Conservation (phyloP, 2,888 invertebrate species). For the Ochlodes sylvanus region DNA sequence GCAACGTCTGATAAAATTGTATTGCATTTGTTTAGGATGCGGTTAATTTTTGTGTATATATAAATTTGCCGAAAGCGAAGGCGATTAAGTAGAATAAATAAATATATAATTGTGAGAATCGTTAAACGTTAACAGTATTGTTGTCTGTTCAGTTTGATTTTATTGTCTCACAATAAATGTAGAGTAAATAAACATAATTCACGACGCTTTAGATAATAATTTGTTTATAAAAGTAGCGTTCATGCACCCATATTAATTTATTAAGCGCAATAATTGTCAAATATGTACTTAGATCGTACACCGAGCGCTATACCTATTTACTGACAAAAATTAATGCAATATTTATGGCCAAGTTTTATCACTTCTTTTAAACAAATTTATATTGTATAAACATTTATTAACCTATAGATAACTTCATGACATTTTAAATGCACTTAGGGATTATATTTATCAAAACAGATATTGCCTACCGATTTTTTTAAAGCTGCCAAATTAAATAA, state of each 20-base stretch:
- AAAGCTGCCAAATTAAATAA: too few relatives aligned
- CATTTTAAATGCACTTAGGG: too few relatives aligned
- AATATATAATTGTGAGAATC: too few relatives aligned
- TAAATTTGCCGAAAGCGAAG: too few relatives aligned
- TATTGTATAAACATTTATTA: slow-evolving; percentile 25
- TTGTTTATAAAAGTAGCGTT: slow-evolving; percentile 16
- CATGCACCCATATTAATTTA: slow-evolving; percentile 16
- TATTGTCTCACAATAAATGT: slow-evolving; percentile 9
- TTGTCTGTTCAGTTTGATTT: background rate
- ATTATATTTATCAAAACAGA: too few relatives aligned
- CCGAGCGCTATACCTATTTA: slow-evolving; percentile 1
- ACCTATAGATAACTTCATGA: too few relatives aligned
- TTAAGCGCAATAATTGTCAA: slow-evolving; percentile 31
- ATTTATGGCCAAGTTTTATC: slow-evolving; percentile 44
- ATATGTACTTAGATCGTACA: background rate
- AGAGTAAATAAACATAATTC: background rate
- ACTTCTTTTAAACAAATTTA: slow-evolving; percentile 38
- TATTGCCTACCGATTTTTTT: too few relatives aligned
- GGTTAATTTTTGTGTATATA: too few relatives aligned
- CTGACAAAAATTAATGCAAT: slow-evolving; percentile 47
- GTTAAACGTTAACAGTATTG: too few relatives aligned
- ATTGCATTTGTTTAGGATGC: too few relatives aligned
- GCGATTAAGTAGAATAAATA: too few relatives aligned
- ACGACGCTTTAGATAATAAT: background rate
- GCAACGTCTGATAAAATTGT: too few relatives aligned